Evolutionary conservation across 2,797 vertebrate species (phyloP).

Genomic region (Okamejei kenojei): DNA sequence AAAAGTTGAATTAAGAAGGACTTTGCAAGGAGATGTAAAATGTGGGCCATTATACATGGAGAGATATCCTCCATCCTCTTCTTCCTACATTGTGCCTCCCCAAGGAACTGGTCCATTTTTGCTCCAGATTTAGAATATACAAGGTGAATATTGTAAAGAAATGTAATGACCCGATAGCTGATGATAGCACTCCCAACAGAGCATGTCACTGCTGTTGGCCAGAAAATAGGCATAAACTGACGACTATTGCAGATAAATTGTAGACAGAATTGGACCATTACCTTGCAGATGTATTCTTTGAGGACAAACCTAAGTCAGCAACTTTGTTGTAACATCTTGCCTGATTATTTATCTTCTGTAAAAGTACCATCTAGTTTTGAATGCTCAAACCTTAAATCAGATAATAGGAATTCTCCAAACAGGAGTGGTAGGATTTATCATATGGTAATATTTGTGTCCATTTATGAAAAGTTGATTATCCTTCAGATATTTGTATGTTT

Average conservation of each 20-base stretch:
- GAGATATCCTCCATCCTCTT: neutral
- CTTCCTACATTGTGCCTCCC: neutral
- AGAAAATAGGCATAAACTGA: neutral
- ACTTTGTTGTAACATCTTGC: neutral
- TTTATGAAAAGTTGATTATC: neutral
- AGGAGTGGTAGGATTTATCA: neutral
- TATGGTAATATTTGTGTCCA: neutral
- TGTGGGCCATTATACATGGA: neutral
- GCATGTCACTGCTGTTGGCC: neutral
- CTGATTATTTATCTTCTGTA: neutral
- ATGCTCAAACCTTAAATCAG: neutral
- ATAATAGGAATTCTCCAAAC: neutral
- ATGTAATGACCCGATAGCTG: neutral
- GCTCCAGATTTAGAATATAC: neutral
- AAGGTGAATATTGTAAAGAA: neutral
- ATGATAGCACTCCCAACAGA: neutral
- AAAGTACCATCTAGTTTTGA: neutral
- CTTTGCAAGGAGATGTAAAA: neutral
- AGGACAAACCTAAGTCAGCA: neutral
- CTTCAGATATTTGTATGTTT: neutral
- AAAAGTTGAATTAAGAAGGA: neutral
- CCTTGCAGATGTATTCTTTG: neutral
- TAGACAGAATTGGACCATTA: neutral
- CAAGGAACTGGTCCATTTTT: neutral
- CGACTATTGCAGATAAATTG: neutral